Evolutionary conservation across 2,888 invertebrate species (phyloP), one percentile per base, ranked within the genome.

Genomic region (Quadroppia sp.): DNA sequence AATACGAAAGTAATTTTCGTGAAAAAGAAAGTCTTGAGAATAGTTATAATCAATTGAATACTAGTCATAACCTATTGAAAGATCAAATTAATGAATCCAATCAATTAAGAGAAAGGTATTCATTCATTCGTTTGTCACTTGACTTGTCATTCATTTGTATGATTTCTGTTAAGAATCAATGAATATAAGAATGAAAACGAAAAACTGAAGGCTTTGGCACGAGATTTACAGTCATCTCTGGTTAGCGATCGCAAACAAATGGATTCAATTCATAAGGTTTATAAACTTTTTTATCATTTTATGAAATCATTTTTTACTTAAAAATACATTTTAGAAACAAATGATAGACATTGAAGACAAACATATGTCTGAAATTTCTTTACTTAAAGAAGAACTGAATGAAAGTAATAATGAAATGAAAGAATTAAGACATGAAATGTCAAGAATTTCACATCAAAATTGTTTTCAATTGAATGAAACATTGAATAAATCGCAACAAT

Each of bases 121-220:
- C 36, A n/a, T 72, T 13, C 4, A 56, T 13, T 72, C 36, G 9
- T 28, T 17, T 28, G 69, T 56, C 15, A 67, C 17, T 13, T 72
- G 6, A 36, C 15, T 17, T 28, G 69, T 56, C 15, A 67, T 25
- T n/a, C 15, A 30, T 69, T 48, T 61, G 7, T 20, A 36, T 72
- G 17, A 67, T 28, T 72, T 67, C 9, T 59, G 40, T 36, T 53
- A 28, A 59, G 53, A 59, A 23, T 64, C 3, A 72, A 72, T 71
- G 50, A 71, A 64, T 64, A 36, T 48, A 71, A 71, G 23, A 45
- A 2, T 20, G 45, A 71, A 20, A 72, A 72, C 48, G 45, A 72
- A 42, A 64, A 59, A 20, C 45, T 72, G 2, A 72, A 72, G 23
- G 17, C n/a, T 2, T 20, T 71, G n/a, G 15, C 71, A 1, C 59